Conservation (phyloP, 2,797 vertebrate species). For the Amniataba percoides region DNA sequence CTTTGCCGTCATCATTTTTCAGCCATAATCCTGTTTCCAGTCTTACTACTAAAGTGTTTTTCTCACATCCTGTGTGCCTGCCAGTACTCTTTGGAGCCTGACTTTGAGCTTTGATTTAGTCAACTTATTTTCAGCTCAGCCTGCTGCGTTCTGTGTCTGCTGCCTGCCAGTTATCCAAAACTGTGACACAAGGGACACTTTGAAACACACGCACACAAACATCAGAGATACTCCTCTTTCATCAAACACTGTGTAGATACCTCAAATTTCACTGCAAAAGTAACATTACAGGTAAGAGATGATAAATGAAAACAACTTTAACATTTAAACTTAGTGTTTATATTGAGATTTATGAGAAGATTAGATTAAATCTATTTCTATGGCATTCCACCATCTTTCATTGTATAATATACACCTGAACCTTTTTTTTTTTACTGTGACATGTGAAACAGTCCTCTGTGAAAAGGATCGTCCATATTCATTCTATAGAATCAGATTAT, state of each 20-base stretch:
- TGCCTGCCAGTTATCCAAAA: slow-evolving; percentile 17
- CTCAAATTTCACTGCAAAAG: neutral
- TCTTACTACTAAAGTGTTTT: neutral
- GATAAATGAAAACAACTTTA: neutral
- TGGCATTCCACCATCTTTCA: neutral
- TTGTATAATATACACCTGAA: neutral
- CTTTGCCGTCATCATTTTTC: neutral
- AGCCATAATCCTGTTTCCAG: neutral
- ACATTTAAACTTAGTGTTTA: neutral
- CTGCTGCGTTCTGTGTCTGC: slow-evolving; percentile 16
- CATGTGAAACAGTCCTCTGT: no score
- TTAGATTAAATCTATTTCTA: neutral
- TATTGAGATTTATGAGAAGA: neutral
- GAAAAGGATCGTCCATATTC: neutral
- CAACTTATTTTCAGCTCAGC: slow-evolving; percentile 22
- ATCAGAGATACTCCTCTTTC: neutral
- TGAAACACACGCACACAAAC: neutral
- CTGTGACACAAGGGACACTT: slow-evolving; percentile 13
- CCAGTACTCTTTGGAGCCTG: neutral
- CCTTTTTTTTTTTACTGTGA: no score
- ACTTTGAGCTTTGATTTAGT: slow-evolving; percentile 35
- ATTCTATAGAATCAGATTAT: neutral
- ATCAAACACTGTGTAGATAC: neutral
- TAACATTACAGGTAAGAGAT: neutral
- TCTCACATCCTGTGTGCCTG: slow-evolving; percentile 11